A percentile compares a stretch with the other conserved stretches of the same genome.
Evolutionary conservation across 2,113 vertebrate genomes (phyloP).

Genomic region (Cathartes aura): DNA sequence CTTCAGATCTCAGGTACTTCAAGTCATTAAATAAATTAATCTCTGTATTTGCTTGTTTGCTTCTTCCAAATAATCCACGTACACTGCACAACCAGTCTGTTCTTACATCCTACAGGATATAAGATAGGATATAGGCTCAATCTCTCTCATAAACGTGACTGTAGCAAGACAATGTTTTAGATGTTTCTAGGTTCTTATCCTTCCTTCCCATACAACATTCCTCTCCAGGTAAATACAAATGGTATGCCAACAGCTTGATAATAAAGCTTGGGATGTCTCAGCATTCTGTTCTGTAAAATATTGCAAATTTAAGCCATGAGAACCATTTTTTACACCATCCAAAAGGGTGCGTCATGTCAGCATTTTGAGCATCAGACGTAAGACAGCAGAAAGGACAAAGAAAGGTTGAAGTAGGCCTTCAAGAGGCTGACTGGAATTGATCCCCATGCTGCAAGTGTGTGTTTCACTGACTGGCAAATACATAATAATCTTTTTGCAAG

Average conservation of each 20-base stretch:
- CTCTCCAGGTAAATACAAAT: not conserved
- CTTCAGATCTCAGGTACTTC: not conserved
- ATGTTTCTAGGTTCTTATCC: not conserved
- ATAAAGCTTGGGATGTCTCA: not conserved
- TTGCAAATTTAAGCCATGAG: not conserved
- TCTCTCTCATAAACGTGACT: not conserved
- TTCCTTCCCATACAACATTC: not conserved
- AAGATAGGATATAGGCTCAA: not conserved
- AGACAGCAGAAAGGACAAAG: not conserved
- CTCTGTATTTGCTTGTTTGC: not conserved
- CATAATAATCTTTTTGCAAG: not conserved
- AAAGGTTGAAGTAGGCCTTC: not conserved
- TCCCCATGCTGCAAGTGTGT: rapidly evolving
- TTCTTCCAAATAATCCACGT: not conserved
- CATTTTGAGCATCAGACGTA: not conserved
- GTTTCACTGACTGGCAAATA: not conserved
- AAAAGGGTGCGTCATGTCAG: not conserved
- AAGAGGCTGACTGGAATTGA: not conserved
- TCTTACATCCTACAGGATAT: not conserved
- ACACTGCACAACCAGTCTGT: not conserved
- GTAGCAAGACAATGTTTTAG: not conserved
- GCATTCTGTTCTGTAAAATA: not conserved
- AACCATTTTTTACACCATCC: not conserved
- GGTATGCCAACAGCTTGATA: not conserved
- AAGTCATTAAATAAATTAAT: not conserved